Evolutionary conservation across 2,113 vertebrate species (phyloP).

Genomic region (Illadopsis cleaveri): DNA sequence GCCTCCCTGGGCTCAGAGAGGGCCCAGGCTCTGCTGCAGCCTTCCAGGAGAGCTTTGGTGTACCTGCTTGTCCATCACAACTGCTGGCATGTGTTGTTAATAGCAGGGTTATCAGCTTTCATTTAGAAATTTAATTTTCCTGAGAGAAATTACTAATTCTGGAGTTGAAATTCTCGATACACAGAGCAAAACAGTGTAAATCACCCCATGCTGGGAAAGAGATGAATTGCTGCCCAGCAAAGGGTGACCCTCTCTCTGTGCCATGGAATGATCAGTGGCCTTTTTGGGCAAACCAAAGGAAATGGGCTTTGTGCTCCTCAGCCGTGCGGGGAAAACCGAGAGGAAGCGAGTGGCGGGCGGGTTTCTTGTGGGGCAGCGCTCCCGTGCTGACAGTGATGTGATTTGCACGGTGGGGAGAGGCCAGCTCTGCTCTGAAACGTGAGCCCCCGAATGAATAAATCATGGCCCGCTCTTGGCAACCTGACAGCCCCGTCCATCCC

Average conservation of each 20-base stretch:
- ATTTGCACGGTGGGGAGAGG: constrained; percentile 13
- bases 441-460: constrained; percentile 88
- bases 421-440: constrained; percentile 75
- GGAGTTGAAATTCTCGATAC: background rate
- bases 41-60: background rate
- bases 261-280: accelerated
- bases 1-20: background rate
- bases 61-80: background rate
- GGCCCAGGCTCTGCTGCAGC: background rate
- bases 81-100: background rate
- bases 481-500: constrained; percentile 31
- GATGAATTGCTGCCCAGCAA: background rate
- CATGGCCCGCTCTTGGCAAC: constrained; percentile 72
- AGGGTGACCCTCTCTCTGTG: background rate
- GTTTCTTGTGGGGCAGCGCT: background rate
- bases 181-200: background rate
- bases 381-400: background rate
- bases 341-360: background rate
- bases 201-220: background rate
- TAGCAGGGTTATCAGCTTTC: background rate
- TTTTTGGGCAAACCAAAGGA: background rate
- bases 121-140: background rate
- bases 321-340: background rate
- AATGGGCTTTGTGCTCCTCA: background rate
- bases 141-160: background rate